Percentiles rank a stretch among this genome's conserved stretches.
phyloP scores from a whole-genome alignment of 1,140 invertebrate genomes.

The Drosophila nannoptera region DNA sequence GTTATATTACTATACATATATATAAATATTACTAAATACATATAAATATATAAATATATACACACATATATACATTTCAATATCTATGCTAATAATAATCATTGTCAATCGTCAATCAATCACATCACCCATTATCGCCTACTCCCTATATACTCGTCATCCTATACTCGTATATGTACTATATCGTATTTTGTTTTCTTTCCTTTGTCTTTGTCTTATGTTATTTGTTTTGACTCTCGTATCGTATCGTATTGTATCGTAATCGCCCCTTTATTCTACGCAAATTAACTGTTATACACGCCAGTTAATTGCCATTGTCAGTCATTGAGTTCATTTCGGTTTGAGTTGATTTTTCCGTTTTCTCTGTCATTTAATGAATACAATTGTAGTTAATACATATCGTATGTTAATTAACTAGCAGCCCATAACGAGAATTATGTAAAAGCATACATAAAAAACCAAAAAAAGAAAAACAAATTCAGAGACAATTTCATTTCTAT shows the following conservation, averaged over 20 bases:
- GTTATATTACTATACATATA: slow-evolving; percentile 81
- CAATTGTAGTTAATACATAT: slow-evolving; percentile 41
- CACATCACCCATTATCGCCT: background rate
- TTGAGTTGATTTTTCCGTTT: slow-evolving; percentile 6
- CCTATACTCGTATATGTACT: slow-evolving; percentile 4
- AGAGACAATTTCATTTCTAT: slow-evolving; percentile 1
- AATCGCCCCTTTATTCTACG: slow-evolving; percentile 14
- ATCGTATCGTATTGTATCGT: slow-evolving; percentile 22
- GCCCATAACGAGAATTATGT: slow-evolving; percentile 7
- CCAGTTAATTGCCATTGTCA: slow-evolving; percentile 14
- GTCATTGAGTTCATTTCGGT: slow-evolving; percentile 8
- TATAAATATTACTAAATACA: background rate
- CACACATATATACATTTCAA: slow-evolving; percentile 7
- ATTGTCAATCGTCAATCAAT: background rate
- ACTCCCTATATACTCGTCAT: background rate
- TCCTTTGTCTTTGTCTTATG: background rate
- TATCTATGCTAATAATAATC: slow-evolving; percentile 21
- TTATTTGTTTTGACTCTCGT: background rate
- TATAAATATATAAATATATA: background rate
- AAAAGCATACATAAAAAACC: slow-evolving; percentile 2
- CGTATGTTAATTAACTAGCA: slow-evolving; percentile 40
- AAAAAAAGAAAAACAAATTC: slow-evolving; percentile 2
- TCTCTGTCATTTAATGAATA: slow-evolving; percentile 17
- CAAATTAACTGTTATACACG: slow-evolving; percentile 19
- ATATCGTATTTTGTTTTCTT: background rate